Base-by-base conservation (phyloP, 2,888 invertebrate genomes). In the Acleris cristana region DNA sequence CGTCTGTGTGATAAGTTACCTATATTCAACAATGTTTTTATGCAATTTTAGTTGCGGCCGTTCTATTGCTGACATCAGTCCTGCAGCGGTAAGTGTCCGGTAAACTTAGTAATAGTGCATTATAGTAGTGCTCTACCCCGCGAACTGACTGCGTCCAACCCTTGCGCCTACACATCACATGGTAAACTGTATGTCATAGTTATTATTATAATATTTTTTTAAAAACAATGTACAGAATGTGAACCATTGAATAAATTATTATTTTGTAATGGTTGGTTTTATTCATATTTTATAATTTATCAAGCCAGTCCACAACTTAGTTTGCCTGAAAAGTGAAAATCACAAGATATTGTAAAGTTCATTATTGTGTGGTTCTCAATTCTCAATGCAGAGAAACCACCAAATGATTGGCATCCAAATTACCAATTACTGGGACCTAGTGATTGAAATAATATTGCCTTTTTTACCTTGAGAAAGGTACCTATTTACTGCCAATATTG, bases 81-180 rank as follows among this genome's bases (percentile, higher is more conserved):
- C 77, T 56, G 72, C 82, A 76, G 86, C 82, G 91, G 92, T 92
- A 91, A 91, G 91, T 92, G 83, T 71, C 83, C 86, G 80, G 84
- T 88, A 84, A 81, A 72, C 63, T 84, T 83, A 78, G 18, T 82
- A 78, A 79, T 89, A 86, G 87, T 90, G 88, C 81, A 82, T 85
- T 83, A 80, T 88, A 86, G 86, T 88, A 68, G 64, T 68, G 57
- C 60, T 61, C 65, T 58, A n/a, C 70, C 78, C 73, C 72, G 71
- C 64, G 76, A 72, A 59, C 70, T 68, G 76, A 78, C 80, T 74
- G 64, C 78, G 69, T 74, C 16, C 48, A 3, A 18, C 12, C 2
- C 12, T 19, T 21, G 57, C 69, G 55, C 64, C 70, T 45, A 45
- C 64, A 48, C 18, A 23, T 30, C 19, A 53, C 51, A 60, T 69